Evolutionary conservation across 30 jellyfish, hydroid and myxozoan genomes (phyloP), one percentile per base, ranked within the genome.

Genomic region (Cassiopea xamachana): DNA sequence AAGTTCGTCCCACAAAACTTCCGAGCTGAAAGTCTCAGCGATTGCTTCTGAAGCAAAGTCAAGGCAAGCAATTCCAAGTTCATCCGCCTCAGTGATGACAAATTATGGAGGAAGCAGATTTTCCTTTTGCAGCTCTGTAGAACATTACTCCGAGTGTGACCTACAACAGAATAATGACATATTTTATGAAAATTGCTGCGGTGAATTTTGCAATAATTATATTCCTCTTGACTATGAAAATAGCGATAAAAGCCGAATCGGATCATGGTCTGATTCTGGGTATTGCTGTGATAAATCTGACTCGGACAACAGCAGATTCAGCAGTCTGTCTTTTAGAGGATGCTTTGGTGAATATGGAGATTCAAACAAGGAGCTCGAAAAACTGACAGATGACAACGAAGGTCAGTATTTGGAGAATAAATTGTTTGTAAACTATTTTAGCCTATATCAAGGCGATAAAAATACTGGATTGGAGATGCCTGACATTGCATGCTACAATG

Each of bases 251-350:
- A 70, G 80, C 85, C 69, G 94, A 69, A 74, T 69, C 44, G 94
- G 89, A 64, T 87, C 94, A 13, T 87, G 94, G 94, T 87, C 94
- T 6, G 94, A 87, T 68, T 87, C 94, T 13, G 94, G 94, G 5
- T 87, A 87, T 74, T 87, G 83, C 47, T 87, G 81, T 82, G 81
- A 73, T 48, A 87, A 64, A 77, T 87, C 94, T 47, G 94, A 87
- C 67, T 72, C 94, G 10, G 94, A 87, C 27, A 59, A 87, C 70
- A 87, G 94, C 80, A 47, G 94, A 69, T 87, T 77, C 69, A 87
- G 94, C 48, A 87, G 94, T 87, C 84, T 87, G 73, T 87, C 94
- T 61, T 77, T 76, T 77, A 76, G 93, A 60, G 93, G 60, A 6
- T 51, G 93, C 60, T 47, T 47, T 45, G 60, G 67, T 58, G 72